phyloP scores from a whole-genome alignment of 2,797 vertebrate genomes.

The Brotogeris chrysoptera region DNA sequence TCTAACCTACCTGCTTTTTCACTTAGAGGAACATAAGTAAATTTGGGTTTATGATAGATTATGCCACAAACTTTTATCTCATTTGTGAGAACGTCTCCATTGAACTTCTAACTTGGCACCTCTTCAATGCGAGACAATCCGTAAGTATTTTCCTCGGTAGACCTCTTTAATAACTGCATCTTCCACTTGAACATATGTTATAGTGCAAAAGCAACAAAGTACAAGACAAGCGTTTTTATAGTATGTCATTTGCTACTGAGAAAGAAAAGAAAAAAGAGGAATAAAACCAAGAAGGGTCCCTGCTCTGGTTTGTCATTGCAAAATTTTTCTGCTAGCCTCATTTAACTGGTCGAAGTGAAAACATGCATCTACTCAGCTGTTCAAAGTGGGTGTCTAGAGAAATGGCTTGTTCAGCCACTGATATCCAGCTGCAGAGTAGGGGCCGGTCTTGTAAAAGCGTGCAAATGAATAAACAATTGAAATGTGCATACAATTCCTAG shows the following conservation, averaged over 20 bases:
- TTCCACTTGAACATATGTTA: not conserved
- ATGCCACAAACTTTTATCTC: not conserved
- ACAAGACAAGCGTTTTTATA: not conserved
- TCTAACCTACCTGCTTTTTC: not conserved
- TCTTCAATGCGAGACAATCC: not conserved
- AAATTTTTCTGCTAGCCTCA: rapidly evolving
- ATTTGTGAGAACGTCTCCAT: not conserved
- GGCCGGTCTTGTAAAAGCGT: not conserved
- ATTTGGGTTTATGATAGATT: not conserved
- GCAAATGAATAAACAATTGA: not conserved
- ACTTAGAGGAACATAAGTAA: not conserved
- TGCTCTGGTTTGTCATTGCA: not conserved
- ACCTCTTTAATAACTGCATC: not conserved
- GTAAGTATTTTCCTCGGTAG: not conserved
- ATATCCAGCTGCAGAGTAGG: not conserved
- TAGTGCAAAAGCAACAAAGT: not conserved
- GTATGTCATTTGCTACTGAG: not conserved
- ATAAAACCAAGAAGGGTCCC: not conserved
- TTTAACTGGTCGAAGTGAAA: not conserved
- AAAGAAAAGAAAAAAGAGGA: not conserved
- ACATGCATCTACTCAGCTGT: not conserved
- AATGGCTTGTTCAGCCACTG: not conserved
- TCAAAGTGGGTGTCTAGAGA: not conserved
- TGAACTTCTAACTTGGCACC: not conserved
- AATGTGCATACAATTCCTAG: not conserved